These are phyloP conservation scores for Xiphophorus birchmanni DNA, from an alignment of 2,797 vertebrate genomes.

Conservation along the genomic window DNA sequence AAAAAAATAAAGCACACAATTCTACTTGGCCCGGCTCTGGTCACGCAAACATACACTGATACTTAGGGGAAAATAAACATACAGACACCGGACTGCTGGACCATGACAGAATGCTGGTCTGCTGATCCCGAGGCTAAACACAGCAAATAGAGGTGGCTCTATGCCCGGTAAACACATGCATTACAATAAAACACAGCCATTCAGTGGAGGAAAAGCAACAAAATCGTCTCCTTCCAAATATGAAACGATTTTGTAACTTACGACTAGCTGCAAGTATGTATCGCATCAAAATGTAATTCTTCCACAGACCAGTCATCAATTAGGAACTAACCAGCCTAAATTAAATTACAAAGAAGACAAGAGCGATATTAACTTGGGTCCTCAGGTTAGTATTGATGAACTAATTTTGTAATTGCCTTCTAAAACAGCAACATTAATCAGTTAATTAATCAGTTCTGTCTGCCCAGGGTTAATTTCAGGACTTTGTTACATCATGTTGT, in stretches of 20 bases:
- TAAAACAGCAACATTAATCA: slow-evolving; percentile 14
- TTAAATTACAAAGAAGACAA: slow-evolving; percentile 26
- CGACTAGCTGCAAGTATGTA: background rate
- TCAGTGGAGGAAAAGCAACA: background rate
- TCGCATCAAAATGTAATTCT: slow-evolving; percentile 8
- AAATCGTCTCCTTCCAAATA: background rate
- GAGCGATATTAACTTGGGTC: slow-evolving; percentile 15
- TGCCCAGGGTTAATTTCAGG: background rate
- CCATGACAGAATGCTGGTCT: slow-evolving; percentile 53
- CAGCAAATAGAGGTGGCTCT: slow-evolving; percentile 59
- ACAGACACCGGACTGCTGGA: slow-evolving; percentile 42
- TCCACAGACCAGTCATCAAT: slow-evolving; percentile 21
- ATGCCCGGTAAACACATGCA: slow-evolving; percentile 25
- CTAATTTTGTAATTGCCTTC: slow-evolving; percentile 17
- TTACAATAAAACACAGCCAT: slow-evolving; percentile 15
- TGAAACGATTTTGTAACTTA: background rate
- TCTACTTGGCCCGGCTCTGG: slow-evolving; percentile 24
- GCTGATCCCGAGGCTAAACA: slow-evolving; percentile 47
- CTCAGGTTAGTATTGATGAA: slow-evolving; percentile 22
- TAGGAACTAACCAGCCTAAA: slow-evolving; percentile 21
- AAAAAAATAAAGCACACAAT: slow-evolving; percentile 32
- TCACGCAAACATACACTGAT: slow-evolving; percentile 32
- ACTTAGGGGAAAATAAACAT: slow-evolving; percentile 57
- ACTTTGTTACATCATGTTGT: slow-evolving; percentile 1
- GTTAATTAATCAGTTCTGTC: slow-evolving; percentile 7